Evolutionary conservation across 1,140 invertebrate species (phyloP).

Genomic region (Zaprionus africanus): DNA sequence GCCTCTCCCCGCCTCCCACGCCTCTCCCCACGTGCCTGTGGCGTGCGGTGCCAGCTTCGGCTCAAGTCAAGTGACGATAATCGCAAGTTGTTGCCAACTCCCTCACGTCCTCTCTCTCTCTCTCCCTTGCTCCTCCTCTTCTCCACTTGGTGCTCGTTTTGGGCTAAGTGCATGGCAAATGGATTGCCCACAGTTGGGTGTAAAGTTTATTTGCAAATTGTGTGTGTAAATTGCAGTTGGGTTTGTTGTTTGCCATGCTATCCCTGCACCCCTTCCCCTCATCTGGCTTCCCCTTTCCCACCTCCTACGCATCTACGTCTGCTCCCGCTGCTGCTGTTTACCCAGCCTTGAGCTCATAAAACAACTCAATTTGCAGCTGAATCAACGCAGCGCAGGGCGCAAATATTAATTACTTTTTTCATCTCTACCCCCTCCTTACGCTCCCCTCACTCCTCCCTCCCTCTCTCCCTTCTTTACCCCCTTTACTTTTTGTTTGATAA

Average conservation of each 20-base stretch:
- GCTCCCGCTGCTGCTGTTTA: constrained; percentile 1
- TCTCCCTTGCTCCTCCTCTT: background rate
- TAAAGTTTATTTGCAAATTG: constrained; percentile 48
- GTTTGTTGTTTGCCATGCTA: constrained; percentile 39
- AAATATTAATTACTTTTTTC: constrained; percentile 46
- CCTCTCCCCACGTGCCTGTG: background rate
- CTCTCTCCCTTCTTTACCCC: background rate
- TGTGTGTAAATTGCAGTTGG: constrained; percentile 61
- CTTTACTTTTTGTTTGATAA: constrained; percentile 8
- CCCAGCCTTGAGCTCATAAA: constrained; percentile 35
- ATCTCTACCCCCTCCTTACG: background rate
- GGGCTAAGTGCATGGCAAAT: constrained; percentile 53
- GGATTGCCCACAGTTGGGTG: constrained; percentile 43
- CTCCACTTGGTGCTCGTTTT: constrained; percentile 11
- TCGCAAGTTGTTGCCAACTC: constrained; percentile 53
- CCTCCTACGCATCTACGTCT: background rate
- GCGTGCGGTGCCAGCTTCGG: background rate
- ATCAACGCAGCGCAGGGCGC: constrained; percentile 27
- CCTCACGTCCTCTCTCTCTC: background rate
- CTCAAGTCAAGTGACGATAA: constrained; percentile 77
- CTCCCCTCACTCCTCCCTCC: background rate
- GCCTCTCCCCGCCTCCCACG: too few species aligned
- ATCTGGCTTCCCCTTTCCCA: background rate
- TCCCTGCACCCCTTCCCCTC: background rate
- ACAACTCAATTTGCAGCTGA: constrained; percentile 49